Percentiles rank a stretch among this genome's conserved stretches.
Conservation (phyloP, 2,113 vertebrate genomes). For the Sphaerodactylus townsendi region DNA sequence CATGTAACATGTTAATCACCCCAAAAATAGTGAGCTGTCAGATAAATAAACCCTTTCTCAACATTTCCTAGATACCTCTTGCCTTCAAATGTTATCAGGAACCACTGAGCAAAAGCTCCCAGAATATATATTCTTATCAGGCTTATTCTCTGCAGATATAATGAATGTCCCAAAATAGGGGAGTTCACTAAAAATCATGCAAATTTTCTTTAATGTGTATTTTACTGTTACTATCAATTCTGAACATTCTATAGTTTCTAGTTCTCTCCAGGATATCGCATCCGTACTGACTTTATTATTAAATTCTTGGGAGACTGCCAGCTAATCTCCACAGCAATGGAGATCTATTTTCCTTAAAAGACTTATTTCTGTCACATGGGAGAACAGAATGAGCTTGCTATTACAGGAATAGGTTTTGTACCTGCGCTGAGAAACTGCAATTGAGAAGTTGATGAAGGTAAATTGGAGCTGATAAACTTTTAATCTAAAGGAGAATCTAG, state of each 20-base stretch:
- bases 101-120: background rate
- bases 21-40: background rate
- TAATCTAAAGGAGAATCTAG: background rate
- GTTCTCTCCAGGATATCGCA: background rate
- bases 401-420: background rate
- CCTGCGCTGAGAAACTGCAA: background rate
- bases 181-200: background rate
- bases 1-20: background rate
- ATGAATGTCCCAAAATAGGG: background rate
- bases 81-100: background rate
- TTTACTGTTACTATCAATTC: constrained; percentile 1
- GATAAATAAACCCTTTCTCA: background rate
- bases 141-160: background rate
- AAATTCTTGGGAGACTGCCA: background rate
- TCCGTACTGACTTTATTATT: background rate
- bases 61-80: background rate
- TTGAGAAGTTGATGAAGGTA: background rate
- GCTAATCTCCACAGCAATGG: background rate
- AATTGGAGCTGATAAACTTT: background rate
- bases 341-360: background rate
- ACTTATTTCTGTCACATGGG: background rate
- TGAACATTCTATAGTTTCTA: background rate
- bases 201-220: background rate
- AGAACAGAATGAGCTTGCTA: background rate
- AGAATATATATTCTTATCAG: background rate